A percentile compares a stretch with the other conserved stretches of the same genome.
Conservation (phyloP, 2,888 invertebrate species). For the Polyploca ridens region DNA sequence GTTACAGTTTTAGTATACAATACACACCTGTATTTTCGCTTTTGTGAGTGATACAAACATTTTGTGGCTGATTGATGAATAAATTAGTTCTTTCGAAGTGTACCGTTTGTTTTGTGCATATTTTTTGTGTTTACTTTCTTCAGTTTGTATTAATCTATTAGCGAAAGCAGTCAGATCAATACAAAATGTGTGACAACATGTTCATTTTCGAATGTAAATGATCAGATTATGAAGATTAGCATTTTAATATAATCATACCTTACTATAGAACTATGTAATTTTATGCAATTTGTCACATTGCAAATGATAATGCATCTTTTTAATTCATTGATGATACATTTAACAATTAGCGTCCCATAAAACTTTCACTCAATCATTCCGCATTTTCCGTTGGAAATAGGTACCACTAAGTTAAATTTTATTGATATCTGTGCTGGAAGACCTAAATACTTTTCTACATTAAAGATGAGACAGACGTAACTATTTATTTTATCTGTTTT, state of each 20-base stretch:
- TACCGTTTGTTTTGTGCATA: background rate
- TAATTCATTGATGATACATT: too few relatives aligned
- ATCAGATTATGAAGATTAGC: too few relatives aligned
- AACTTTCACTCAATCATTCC: too few relatives aligned
- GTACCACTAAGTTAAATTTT: too few relatives aligned
- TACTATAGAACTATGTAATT: background rate
- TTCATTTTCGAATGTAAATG: background rate
- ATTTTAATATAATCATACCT: background rate
- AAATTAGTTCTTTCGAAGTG: background rate
- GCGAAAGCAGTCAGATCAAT: background rate
- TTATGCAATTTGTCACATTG: background rate
- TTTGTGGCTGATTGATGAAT: background rate
- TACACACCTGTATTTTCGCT: background rate
- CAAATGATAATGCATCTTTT: background rate
- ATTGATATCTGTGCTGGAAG: too few relatives aligned
- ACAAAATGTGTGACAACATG: background rate
- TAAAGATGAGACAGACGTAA: too few relatives aligned
- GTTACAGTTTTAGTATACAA: background rate
- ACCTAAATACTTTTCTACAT: too few relatives aligned
- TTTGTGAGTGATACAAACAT: background rate
- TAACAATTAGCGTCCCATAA: too few relatives aligned
- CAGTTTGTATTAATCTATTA: background rate
- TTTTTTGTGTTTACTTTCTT: background rate
- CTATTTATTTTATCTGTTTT: too few relatives aligned
- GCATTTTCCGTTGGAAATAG: too few relatives aligned